A percentile compares a stretch with the other conserved stretches of the same genome.
phyloP scores from a whole-genome alignment of 92 coral and sea anemone genomes.

The Umimayanthus kanabou region DNA sequence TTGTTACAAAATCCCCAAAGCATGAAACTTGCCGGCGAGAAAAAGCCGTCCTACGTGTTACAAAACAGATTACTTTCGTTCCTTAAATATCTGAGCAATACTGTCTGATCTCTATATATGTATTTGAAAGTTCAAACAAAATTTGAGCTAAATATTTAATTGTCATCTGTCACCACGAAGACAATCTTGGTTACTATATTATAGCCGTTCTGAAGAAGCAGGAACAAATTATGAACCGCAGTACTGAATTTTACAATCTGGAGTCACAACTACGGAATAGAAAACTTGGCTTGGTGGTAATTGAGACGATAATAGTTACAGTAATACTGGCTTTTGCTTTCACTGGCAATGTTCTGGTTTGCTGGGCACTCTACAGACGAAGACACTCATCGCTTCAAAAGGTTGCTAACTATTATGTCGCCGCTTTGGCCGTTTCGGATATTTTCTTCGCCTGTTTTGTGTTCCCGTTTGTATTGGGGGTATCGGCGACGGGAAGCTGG shows the following conservation, averaged over 20 bases:
- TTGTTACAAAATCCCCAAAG: too few relatives aligned
- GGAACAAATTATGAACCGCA: conserved; percentile 9
- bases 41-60: too few relatives aligned
- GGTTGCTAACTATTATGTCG: conserved; percentile 18
- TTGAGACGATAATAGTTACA: conserved; percentile 15
- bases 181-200: neutral
- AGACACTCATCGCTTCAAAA: neutral
- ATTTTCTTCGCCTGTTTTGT: conserved; percentile 24
- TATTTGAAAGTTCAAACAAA: too few relatives aligned
- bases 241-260: neutral
- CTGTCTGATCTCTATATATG: too few relatives aligned
- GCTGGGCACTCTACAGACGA: neutral
- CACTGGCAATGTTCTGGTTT: conserved; percentile 27
- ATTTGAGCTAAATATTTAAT: too few relatives aligned
- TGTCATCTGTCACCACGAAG: too few relatives aligned
- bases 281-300: neutral
- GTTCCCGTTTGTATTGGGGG: conserved; percentile 34
- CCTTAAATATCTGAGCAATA: too few relatives aligned
- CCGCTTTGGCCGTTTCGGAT: conserved; percentile 28
- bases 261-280: neutral
- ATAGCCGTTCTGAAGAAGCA: neutral
- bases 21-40: too few relatives aligned
- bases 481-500: conserved; percentile 31
- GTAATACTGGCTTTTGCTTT: neutral
- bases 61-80: too few relatives aligned